Evolutionary conservation across 2,797 vertebrate genomes (phyloP), one percentile per base, ranked within the genome.

Genomic region (Etheostoma nigrum): DNA sequence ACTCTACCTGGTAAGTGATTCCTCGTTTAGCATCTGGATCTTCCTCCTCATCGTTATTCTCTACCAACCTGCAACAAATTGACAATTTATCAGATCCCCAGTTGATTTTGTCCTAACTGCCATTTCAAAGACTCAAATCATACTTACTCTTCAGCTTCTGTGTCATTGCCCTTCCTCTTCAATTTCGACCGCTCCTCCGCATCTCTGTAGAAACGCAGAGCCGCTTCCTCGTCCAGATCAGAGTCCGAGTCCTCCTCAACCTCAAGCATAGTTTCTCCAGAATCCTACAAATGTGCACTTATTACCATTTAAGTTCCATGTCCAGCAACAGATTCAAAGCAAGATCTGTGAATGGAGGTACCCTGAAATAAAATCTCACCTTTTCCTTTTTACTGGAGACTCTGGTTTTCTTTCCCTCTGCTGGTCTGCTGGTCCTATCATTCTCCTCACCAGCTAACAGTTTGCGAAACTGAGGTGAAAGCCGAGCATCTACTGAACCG

Each of bases 1-100:
- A 62, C 18, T 74, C 61, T 13, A 96, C 96, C 96, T 97, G 97
- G 60, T 99, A 98, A 11, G 97, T 99, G 82, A 99, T 98, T 7
- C 95, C 93, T 93, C 98, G 96, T 95, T 99, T 99, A 4, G 92
- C 91, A 70, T 93, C 92, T 51, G 82, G 82, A 74, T 95, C 93
- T 40, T 92, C 94, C 0, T 78, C 58, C 0, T 76, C 72, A 4
- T 89, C 81, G 11, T 73, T 67, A 10, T 59, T 25, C 19, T 69
- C 89, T 54, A 86, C 92, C 36, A 83, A 0, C 72, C 93, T 94
- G 86, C 72, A 89, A 89, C 36, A 83, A 58, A 67, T 45, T 21
- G 6, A 36, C 10, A 47, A 8, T 58, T 11, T 3, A 74, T 79
- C 60, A 82, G 30, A 77, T 40, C 4, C 21, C 7, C 2, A 2